phyloP scores from a whole-genome alignment of 2,888 invertebrate species.

The Drosophila gaucha region DNA sequence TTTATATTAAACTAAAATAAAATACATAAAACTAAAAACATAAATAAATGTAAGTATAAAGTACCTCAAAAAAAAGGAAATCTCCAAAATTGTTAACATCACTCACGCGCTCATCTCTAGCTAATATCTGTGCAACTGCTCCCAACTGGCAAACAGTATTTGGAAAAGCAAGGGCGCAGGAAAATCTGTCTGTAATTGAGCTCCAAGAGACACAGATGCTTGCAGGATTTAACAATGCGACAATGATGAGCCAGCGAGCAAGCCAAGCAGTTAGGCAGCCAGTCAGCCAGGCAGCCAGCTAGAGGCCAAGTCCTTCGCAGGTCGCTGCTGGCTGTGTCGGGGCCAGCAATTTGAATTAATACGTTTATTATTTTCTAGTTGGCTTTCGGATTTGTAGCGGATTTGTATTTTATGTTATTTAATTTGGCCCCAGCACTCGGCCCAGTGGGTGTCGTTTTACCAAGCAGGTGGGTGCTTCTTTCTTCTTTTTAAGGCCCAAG shows the following conservation, averaged over 20 bases:
- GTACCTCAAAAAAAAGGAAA: background rate
- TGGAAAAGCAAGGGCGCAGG: background rate
- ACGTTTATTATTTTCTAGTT: slow-evolving; percentile 71
- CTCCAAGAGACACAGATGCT: slow-evolving; percentile 59
- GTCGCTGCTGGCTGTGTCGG: slow-evolving; percentile 42
- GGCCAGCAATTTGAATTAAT: slow-evolving; percentile 66
- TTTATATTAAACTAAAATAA: too few species aligned
- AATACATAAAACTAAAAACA: background rate
- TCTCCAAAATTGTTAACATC: background rate
- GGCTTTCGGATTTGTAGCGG: slow-evolving; percentile 54
- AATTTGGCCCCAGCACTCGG: slow-evolving; percentile 47
- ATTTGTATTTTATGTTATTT: slow-evolving; percentile 74
- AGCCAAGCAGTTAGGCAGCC: background rate
- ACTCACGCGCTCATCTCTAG: slow-evolving; percentile 20
- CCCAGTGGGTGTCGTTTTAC: slow-evolving; percentile 4
- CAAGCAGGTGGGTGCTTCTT: slow-evolving; percentile 9
- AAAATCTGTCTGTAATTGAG: slow-evolving; percentile 61
- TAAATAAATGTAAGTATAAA: background rate
- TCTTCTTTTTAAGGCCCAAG: slow-evolving; percentile 21
- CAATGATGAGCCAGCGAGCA: slow-evolving; percentile 56
- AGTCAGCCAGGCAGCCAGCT: background rate
- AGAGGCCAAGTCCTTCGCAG: slow-evolving; percentile 13
- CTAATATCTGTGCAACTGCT: background rate
- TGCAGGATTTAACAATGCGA: slow-evolving; percentile 63
- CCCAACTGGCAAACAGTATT: background rate